Conservation (phyloP, 2,888 invertebrate species). For the Heliothis peltigera region DNA sequence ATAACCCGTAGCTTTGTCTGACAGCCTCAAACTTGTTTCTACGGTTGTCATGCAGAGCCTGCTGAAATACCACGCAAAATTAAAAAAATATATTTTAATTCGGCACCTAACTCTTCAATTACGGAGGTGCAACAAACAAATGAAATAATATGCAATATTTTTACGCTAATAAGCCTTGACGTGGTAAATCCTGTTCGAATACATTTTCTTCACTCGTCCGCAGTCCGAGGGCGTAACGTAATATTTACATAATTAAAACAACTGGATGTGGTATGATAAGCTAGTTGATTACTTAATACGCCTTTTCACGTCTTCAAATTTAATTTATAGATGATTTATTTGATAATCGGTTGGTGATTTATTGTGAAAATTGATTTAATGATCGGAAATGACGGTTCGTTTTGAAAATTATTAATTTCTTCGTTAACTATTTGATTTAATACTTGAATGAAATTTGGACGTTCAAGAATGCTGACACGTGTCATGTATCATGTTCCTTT, state of each 20-base stretch:
- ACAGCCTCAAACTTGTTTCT: too few species aligned
- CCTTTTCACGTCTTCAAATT: constrained; percentile 46
- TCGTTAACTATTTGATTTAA: too few species aligned
- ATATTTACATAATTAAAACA: constrained; percentile 53
- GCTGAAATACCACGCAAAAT: too few species aligned
- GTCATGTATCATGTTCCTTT: too few species aligned
- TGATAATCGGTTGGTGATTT: constrained; percentile 8
- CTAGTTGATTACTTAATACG: constrained; percentile 40
- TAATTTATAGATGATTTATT: constrained; percentile 34
- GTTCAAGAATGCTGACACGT: too few species aligned
- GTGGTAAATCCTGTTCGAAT: constrained; percentile 51
- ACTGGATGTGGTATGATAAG: constrained; percentile 37
- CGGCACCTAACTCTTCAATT: not conserved
- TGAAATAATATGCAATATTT: constrained; percentile 23
- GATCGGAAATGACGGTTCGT: not conserved
- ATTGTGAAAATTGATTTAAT: not conserved
- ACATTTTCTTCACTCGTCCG: constrained; percentile 45
- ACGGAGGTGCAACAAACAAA: constrained; percentile 1
- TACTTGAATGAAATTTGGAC: too few species aligned
- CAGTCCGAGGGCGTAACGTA: constrained; percentile 36
- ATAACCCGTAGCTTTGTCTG: too few species aligned
- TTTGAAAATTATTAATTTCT: not conserved
- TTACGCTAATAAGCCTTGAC: constrained; percentile 32
- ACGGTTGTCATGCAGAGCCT: too few species aligned
- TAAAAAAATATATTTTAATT: too few species aligned